Base-by-base conservation (phyloP, 2,888 invertebrate species). In the Ctenicera cuprea region DNA sequence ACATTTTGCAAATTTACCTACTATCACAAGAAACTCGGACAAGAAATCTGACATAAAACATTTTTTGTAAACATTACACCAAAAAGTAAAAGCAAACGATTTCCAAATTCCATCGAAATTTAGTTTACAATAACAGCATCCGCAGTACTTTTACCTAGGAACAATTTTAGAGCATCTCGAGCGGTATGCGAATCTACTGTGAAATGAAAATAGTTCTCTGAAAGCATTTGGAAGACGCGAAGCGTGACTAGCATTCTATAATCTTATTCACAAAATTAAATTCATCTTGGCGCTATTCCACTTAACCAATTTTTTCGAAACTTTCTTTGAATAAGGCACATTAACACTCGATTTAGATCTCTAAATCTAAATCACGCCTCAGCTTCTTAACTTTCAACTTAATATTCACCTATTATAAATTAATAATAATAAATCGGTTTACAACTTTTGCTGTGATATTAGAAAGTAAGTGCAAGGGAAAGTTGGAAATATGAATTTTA, bases 151-250 rank as follows among this genome's bases (percentile, higher is more conserved):
- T 18, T 45, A 14, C 16, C 8, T 45, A 16, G 45, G 8, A 14
- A 18, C 45, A 45, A 9, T 45, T 45, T 45, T 45, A 45, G 45
- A 45, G 9, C 33, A 33, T 16, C 20, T 9, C 7, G 22, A 50
- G 12, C 11, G 50, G 50, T 22, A 20, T 20, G 50, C 50, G 50
- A 50, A 50, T 50, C 22, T 50, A 11, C 50, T 22, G 20, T 22
- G 20, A 50, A 50, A 50, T 50, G 50, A 50, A 50, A 50, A 50
- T 50, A 50, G 11, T 50, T 50, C 12, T 50, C 12, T 45, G 16
- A 18, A 45, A 45, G 45, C 45, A 45, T 45, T 45, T 45, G 9
- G 45, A 45, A 45, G 45, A 45, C 45, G 50, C 50, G 22, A 22
- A 50, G 22, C 50, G 50, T 50, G 50, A 50, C 50, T 50, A 14